phyloP scores from a whole-genome alignment of 2,113 vertebrate species.

The Melanerpes aurifrons region DNA sequence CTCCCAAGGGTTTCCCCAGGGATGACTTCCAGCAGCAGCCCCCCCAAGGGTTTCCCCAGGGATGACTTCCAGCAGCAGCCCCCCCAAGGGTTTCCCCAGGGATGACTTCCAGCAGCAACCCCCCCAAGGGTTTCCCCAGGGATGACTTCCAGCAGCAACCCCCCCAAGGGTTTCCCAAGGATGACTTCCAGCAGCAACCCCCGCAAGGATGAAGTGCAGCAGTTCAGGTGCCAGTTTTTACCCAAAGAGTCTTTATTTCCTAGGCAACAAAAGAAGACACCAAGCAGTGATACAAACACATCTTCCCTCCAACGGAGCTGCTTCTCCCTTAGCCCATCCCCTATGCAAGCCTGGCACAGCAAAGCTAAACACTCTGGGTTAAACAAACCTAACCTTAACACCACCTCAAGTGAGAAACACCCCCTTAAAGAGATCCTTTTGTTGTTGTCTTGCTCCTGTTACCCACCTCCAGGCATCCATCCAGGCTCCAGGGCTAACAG shows the following conservation, averaged over 20 bases:
- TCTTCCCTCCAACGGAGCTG: not conserved
- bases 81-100: no score
- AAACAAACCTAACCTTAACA: slow-evolving; percentile 9
- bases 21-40: no score
- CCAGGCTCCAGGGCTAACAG: not conserved
- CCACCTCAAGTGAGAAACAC: slow-evolving; percentile 1
- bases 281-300: not conserved
- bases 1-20: no score
- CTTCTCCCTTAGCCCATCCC: not conserved
- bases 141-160: no score
- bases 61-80: no score
- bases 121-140: no score
- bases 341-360: slow-evolving; percentile 6
- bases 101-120: no score
- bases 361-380: slow-evolving; percentile 8
- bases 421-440: not conserved
- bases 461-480: not conserved
- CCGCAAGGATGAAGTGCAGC: not conserved
- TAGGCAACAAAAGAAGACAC: slow-evolving; percentile 33
- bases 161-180: no score
- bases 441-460: no score
- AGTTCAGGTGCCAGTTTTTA: not conserved
- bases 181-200: no score
- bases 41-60: no score
- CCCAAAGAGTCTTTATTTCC: slow-evolving; percentile 61